A percentile compares a stretch with the other conserved stretches of the same genome.
Conservation (phyloP, 2,797 vertebrate species). For the Sebastes diploproa region DNA sequence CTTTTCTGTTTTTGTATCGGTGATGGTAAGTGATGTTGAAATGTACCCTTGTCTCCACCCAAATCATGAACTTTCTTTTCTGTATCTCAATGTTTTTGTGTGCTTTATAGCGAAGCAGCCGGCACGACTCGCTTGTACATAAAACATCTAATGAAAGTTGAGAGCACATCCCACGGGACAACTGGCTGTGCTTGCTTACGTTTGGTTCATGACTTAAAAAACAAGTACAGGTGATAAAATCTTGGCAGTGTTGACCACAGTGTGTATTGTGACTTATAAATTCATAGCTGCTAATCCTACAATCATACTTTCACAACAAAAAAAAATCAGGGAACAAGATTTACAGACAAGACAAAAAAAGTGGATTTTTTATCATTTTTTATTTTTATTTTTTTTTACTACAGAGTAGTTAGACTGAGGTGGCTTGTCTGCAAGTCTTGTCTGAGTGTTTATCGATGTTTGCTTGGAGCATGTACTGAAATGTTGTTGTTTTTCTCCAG, state of each 20-base stretch:
- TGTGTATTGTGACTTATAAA: conserved; percentile 98
- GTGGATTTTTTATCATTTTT: conserved; percentile 50
- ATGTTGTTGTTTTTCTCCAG: conserved; percentile 86
- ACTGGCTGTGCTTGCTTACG: conserved; percentile 99
- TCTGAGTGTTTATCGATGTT: conserved; percentile 68
- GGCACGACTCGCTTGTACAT: conserved; percentile 99
- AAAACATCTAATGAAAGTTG: conserved; percentile 99
- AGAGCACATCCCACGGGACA: conserved; percentile 99
- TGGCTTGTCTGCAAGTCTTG: conserved; percentile 82
- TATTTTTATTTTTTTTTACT: conserved; percentile 47
- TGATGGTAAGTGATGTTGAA: conserved; percentile 96
- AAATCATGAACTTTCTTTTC: conserved; percentile 99
- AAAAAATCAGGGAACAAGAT: conserved; percentile 73
- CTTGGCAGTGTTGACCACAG: conserved; percentile 99
- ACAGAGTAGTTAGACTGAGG: conserved; percentile 90
- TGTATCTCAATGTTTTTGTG: conserved; percentile 99
- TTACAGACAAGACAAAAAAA: conserved; percentile 78
- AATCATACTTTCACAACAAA: conserved; percentile 71
- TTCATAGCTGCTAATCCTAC: conserved; percentile 80
- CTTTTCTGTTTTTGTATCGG: conserved; percentile 77
- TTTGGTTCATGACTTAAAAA: conserved; percentile 99
- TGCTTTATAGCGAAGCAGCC: conserved; percentile 99
- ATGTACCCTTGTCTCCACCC: conserved; percentile 96
- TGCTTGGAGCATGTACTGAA: conserved; percentile 44
- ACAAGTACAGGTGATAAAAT: conserved; percentile 99